Conservation (phyloP, 2,888 invertebrate genomes). For the Meandrusa payeni region DNA sequence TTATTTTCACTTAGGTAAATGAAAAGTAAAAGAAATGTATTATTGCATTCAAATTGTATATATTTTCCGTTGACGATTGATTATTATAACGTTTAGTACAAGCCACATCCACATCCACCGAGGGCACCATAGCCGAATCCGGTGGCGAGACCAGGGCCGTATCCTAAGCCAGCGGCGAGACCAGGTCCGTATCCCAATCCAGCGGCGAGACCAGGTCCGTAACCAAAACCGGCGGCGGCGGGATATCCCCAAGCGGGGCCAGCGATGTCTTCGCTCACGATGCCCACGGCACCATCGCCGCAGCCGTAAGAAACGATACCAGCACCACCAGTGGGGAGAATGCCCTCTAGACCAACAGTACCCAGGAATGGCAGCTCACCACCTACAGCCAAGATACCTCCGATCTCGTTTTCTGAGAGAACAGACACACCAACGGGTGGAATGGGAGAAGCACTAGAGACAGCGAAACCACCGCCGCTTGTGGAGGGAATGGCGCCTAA, state of each 20-base stretch:
- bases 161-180: constrained; percentile 8
- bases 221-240: constrained; percentile 26
- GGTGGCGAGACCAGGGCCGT: constrained; percentile 21
- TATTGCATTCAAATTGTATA: no score
- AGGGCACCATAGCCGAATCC: not conserved
- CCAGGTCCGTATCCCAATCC: not conserved
- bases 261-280: constrained; percentile 30
- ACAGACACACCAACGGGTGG: constrained; percentile 35
- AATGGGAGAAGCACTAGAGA: constrained; percentile 38
- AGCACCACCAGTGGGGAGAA: constrained; percentile 38
- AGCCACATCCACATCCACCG: not conserved
- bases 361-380: constrained; percentile 39
- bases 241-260: constrained; percentile 8
- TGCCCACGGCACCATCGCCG: constrained; percentile 33
- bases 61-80: no score
- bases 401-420: constrained; percentile 39
- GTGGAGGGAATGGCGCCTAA: constrained; percentile 29
- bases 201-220: constrained; percentile 21
- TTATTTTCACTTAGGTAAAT: no score
- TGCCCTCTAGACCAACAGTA: constrained; percentile 41
- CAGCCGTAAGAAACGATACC: constrained; percentile 39
- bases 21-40: no score
- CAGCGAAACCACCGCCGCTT: constrained; percentile 31
- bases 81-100: not conserved
- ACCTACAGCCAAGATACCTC: constrained; percentile 34